phyloP scores from a whole-genome alignment of 1,140 invertebrate species.

The Leptinotarsa undecemlineata region DNA sequence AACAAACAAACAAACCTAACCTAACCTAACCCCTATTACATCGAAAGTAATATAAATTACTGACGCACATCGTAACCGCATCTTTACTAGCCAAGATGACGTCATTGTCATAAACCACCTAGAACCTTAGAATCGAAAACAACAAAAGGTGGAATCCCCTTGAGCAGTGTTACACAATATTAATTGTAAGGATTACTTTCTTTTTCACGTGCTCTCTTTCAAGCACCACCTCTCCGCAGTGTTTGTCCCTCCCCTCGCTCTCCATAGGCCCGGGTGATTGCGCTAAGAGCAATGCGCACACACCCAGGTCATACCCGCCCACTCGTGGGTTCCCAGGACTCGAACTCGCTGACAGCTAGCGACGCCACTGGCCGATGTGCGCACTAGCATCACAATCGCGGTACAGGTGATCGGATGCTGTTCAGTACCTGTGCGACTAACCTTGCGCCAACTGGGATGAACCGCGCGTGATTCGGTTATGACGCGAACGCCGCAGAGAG shows the following conservation, averaged over 20 bases:
- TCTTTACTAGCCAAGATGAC: too few relatives aligned
- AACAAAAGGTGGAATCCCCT: not conserved
- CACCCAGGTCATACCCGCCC: not conserved
- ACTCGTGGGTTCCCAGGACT: not conserved
- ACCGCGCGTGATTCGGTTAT: constrained; percentile 18
- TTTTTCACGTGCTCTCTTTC: constrained; percentile 5
- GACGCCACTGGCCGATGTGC: not conserved
- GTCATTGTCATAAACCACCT: too few relatives aligned
- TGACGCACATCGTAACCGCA: too few relatives aligned
- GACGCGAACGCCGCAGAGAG: constrained; percentile 15
- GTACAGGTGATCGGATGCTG: constrained; percentile 30
- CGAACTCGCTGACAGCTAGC: constrained; percentile 20
- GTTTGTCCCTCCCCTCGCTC: not conserved
- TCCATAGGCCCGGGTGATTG: not conserved
- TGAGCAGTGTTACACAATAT: constrained; percentile 18
- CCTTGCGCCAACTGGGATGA: constrained; percentile 19
- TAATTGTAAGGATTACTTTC: constrained; percentile 19
- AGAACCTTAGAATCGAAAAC: too few relatives aligned
- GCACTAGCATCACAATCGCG: constrained; percentile 7
- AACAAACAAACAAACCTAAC: too few relatives aligned
- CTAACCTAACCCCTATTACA: too few relatives aligned
- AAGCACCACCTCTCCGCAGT: not conserved
- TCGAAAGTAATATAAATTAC: too few relatives aligned
- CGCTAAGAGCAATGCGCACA: not conserved
- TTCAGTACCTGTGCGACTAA: constrained; percentile 30